These are phyloP conservation scores for Rhea americana DNA, from an alignment of 2,113 vertebrate species.

Conservation along the genomic window DNA sequence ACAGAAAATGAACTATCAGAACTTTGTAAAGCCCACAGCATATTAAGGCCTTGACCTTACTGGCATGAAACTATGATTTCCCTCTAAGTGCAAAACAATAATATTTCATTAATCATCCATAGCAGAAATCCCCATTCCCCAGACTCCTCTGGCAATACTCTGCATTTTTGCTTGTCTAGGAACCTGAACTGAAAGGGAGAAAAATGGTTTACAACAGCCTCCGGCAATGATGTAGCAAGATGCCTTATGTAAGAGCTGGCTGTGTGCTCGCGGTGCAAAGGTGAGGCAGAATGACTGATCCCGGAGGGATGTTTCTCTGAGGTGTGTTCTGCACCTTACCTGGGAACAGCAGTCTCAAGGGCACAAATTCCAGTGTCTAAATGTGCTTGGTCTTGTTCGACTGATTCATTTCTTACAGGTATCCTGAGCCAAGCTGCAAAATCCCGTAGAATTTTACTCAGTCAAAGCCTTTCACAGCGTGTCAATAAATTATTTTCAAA, in stretches of 20 bases:
- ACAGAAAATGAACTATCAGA: not conserved
- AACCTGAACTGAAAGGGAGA: constrained; percentile 49
- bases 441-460: not conserved
- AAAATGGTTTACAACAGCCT: constrained; percentile 61
- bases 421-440: not conserved
- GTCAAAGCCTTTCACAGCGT: not conserved
- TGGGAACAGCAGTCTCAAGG: constrained; percentile 69
- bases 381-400: constrained; percentile 67
- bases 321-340: constrained; percentile 59
- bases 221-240: constrained; percentile 64
- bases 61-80: constrained; percentile 23
- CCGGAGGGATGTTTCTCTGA: constrained; percentile 70
- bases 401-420: constrained; percentile 57
- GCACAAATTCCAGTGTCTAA: constrained; percentile 59
- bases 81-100: constrained; percentile 50
- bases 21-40: not conserved
- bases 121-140: constrained; percentile 41
- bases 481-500: constrained; percentile 53
- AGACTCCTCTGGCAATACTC: constrained; percentile 59
- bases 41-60: constrained; percentile 29
- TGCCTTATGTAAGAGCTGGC: constrained; percentile 62
- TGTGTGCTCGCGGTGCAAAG: not conserved
- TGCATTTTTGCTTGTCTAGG: constrained; percentile 69
- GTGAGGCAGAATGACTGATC: constrained; percentile 53
- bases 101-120: constrained; percentile 54